Base-by-base conservation (phyloP, 2,113 vertebrate genomes). In the Gymnobelideus leadbeateri region DNA sequence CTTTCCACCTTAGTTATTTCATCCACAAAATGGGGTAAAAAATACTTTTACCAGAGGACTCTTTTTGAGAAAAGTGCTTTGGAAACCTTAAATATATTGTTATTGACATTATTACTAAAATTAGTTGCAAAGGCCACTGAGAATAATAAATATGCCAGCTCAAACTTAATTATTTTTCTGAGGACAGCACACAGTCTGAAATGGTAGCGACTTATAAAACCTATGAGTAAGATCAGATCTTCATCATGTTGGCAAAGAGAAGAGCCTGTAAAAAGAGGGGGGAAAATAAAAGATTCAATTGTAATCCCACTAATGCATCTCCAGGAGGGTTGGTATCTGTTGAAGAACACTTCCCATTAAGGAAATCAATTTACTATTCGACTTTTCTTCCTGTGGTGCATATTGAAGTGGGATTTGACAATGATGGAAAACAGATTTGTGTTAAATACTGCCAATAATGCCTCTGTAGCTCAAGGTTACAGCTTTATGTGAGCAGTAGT, bases 361-460 rank as follows among this genome's bases (percentile, higher is more conserved):
- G 97, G 98, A 98, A 98, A 98, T 98, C 98, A 98, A 98, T 98
- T 98, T 96, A 95, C 96, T 50, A 96, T 98, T 98, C 26, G 0
- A 95, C 97, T 97, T 97, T 92, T 97, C 96, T 97, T 98, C 98
- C 98, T 96, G 97, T 97, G 98, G 97, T 92, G 95, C 97, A 98
- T 97, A 97, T 57, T 98, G 97, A 98, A 98, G 98, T 96, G 96
- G 98, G 97, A 97, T 98, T 97, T 98, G 98, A 99, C 98, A 98
- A 98, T 97, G 98, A 98, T 98, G 97, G 98, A 98, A 98, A 98
- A 97, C 97, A 98, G 98, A 98, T 98, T 97, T 98, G 96, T 95
- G 98, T 98, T 98, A 98, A 98, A 98, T 98, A 98, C 98, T 98
- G 98, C 97, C 98, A 98, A 98, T 98, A 98, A 98, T 97, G 97